These are phyloP conservation scores for Saxidomus purpurata DNA, from an alignment of 1,140 invertebrate species.

Conservation along the genomic window DNA sequence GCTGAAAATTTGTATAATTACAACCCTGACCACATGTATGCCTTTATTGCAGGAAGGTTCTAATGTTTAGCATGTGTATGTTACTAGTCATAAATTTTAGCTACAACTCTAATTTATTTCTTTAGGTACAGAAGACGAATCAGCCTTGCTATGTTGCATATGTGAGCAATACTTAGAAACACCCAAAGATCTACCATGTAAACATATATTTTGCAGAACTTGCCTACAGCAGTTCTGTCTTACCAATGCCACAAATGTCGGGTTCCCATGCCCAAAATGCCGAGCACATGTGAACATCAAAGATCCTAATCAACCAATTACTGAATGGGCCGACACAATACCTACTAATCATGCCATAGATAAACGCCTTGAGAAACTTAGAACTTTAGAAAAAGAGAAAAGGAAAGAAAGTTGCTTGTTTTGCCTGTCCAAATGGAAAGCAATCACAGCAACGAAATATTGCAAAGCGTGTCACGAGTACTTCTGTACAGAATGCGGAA, in stretches of 20 bases:
- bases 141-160: neutral
- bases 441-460: conserved; percentile 19
- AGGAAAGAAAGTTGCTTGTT: neutral
- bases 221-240: conserved; percentile 47
- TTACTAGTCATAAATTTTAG: too few relatives aligned
- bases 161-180: conserved; percentile 20
- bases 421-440: conserved; percentile 39
- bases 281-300: neutral
- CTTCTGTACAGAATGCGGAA: conserved; percentile 60
- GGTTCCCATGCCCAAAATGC: conserved; percentile 54
- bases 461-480: conserved; percentile 57
- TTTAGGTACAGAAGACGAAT: neutral
- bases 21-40: too few relatives aligned
- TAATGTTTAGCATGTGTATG: too few relatives aligned
- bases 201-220: conserved; percentile 34
- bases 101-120: too few relatives aligned
- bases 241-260: neutral
- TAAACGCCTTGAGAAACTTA: conserved; percentile 15
- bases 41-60: too few relatives aligned
- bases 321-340: conserved; percentile 41
- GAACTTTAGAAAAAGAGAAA: neutral
- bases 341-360: conserved; percentile 29
- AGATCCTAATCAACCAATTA: conserved; percentile 23
- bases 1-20: too few relatives aligned
- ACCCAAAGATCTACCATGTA: conserved; percentile 55